Base-by-base conservation (phyloP, 1,140 invertebrate genomes). In the Oryzaephilus surinamensis region DNA sequence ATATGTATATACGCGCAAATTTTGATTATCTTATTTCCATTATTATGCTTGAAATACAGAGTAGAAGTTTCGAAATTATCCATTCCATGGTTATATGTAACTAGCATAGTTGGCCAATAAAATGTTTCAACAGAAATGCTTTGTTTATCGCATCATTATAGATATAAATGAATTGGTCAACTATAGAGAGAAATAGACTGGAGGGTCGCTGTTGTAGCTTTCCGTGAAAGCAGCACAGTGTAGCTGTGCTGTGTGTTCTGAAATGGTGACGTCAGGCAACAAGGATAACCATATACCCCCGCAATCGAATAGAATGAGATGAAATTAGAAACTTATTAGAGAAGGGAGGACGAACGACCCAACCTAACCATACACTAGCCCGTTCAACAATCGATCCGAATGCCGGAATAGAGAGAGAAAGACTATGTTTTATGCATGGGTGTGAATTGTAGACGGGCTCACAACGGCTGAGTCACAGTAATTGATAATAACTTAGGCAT, bases 41-140 rank as follows among this genome's bases (percentile, higher is more conserved):
- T 62, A 61, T 62, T 62, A 61, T 57, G 60, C 55, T 58, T 53
- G 57, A 62, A 62, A 62, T 60, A 60, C 60, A 61, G 60, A 56
- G 58, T 62, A 57, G 58, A 62, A 62, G 58, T 62, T 62, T 62
- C 60, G 60, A 62, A 62, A 62, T 62, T 62, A 62, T 62, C 60
- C 60, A 62, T 62, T 62, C 60, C 58, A 62, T 57, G 58, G 60
- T 58, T 61, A 62, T 62, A 60, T 61, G 60, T 62, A 62, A 62
- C 60, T 62, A 62, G 58, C 51, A 44, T 35, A 32, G 50, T 48
- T 29, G 52, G 31, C 50, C 58, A 49, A 11, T 19, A 31, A 43
- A 51, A 29, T 40, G 33, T 29, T 53, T 30, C 40, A 37, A 34
- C 21, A 35, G 30, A 28, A 41, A 43, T 16, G 47, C 58, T 62